Base-by-base conservation (phyloP, 2,888 invertebrate genomes). In the Coelinius sp. region DNA sequence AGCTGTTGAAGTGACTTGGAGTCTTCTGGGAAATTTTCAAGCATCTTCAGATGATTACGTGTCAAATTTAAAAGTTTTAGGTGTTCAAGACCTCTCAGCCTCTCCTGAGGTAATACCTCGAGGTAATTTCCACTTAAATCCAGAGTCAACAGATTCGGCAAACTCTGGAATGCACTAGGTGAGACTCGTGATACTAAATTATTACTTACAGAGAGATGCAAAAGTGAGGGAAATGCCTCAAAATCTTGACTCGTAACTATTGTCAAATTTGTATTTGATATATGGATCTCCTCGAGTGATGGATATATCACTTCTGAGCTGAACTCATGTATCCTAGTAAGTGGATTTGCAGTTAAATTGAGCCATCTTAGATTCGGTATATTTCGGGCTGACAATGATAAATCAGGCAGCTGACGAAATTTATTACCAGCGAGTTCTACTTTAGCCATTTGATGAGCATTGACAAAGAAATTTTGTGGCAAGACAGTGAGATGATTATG, bases 181-280 rank as follows among this genome's bases (percentile, higher is more conserved):
- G 95, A 95, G 73, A 97, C 91, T 75, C 94, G 90, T 14, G 93
- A 92, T 76, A 96, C 94, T 73, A 92, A 90, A 87, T 96, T 96
- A 79, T 91, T 91, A 44, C 92, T 90, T 79, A 96, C 88, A 83
- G 92, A 93, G 70, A 96, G 90, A 82, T 93, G 94, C 83, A 94
- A 91, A 38, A 96, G 88, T 0, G 93, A 91, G 20, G 95, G 94
- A 82, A 95, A 96, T 38, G 94, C 92, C 82, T 95, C 94, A 82
- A 96, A 96, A 83, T 96, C 96, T 84, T 93, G 94, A 78, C 94
- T 94, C 0, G 95, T 95, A 62, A 96, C 91, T 76, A 95, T 93
- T 20, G 93, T 94, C 65, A 96, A 89, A 85, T 96, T 96, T 6
- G 96, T 95, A 52, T 91, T 91, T 74, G 92, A 93, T 77, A 95